These are phyloP conservation scores for Habropoda laboriosa DNA, from an alignment of 1,140 invertebrate species.

Conservation along the genomic window DNA sequence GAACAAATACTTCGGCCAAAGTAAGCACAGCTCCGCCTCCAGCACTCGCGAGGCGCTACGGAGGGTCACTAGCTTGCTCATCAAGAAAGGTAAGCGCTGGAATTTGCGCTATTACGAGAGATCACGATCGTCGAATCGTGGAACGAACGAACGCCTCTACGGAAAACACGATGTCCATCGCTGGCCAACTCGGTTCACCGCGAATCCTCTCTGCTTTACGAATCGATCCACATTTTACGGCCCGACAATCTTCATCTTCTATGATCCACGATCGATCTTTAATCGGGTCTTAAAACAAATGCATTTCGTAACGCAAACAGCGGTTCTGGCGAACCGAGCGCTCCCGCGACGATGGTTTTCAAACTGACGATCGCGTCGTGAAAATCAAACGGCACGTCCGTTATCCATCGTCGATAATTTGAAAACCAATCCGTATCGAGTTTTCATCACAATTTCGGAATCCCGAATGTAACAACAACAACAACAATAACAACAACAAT, in stretches of 20 bases:
- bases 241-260: too few species aligned
- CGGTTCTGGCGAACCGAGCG: background rate
- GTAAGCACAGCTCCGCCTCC: slow-evolving; percentile 82
- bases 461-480: slow-evolving; percentile 27
- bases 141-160: background rate
- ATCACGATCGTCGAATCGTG: background rate
- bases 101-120: slow-evolving; percentile 63
- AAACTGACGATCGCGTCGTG: slow-evolving; percentile 16
- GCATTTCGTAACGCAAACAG: background rate
- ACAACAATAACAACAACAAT: too few species aligned
- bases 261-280: too few species aligned
- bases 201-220: background rate
- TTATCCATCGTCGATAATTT: slow-evolving; percentile 30
- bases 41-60: slow-evolving; percentile 91
- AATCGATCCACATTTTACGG: too few species aligned
- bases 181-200: background rate
- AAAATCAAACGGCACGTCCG: too few species aligned
- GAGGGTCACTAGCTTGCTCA: slow-evolving; percentile 92
- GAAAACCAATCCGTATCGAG: slow-evolving; percentile 59
- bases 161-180: slow-evolving; percentile 21
- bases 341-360: slow-evolving; percentile 6
- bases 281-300: background rate
- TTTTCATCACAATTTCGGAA: slow-evolving; percentile 48
- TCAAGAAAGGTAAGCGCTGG: slow-evolving; percentile 88
- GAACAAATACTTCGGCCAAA: slow-evolving; percentile 91